Conservation (phyloP, 2,113 vertebrate genomes). For the Nycticebus coucang region DNA sequence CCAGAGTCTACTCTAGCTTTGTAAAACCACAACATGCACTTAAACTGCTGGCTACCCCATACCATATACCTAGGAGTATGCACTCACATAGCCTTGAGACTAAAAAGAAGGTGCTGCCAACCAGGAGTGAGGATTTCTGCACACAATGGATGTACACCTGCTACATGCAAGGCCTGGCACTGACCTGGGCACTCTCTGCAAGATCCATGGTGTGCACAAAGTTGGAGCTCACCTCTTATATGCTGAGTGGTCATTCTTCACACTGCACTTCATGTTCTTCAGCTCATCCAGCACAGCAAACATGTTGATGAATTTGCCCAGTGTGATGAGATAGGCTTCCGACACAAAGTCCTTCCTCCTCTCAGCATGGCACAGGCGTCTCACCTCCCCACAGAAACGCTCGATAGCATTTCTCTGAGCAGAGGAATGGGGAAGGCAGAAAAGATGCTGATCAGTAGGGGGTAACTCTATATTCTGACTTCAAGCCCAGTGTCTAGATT, state of each 20-base stretch:
- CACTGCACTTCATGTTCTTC: constrained; percentile 99
- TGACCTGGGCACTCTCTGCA: rapidly evolving
- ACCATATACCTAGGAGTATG: too few relatives aligned
- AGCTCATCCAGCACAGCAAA: constrained; percentile 97
- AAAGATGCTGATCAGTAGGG: rapidly evolving
- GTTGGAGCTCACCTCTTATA: constrained; percentile 91
- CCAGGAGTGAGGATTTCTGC: too few relatives aligned
- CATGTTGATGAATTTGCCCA: constrained; percentile 99
- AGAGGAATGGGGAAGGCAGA: neutral
- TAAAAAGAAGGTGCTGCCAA: neutral
- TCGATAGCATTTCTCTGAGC: constrained; percentile 95
- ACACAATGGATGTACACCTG: neutral
- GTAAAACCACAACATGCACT: neutral
- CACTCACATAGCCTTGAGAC: neutral
- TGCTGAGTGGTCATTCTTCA: constrained; percentile 98
- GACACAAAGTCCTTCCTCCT: constrained; percentile 98
- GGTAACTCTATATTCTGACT: rapidly evolving
- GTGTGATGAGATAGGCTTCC: constrained; percentile 95
- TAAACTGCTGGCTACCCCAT: neutral
- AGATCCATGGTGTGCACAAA: rapidly evolving
- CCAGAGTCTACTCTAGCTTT: too few relatives aligned
- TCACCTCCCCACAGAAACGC: constrained; percentile 96
- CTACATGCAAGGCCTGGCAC: rapidly evolving
- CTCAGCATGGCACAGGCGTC: constrained; percentile 94
- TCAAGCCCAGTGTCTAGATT: neutral